Percentiles rank a stretch among this genome's conserved stretches.
phyloP scores from a whole-genome alignment of 2,113 vertebrate species.

The Rhagologus leucostigma region DNA sequence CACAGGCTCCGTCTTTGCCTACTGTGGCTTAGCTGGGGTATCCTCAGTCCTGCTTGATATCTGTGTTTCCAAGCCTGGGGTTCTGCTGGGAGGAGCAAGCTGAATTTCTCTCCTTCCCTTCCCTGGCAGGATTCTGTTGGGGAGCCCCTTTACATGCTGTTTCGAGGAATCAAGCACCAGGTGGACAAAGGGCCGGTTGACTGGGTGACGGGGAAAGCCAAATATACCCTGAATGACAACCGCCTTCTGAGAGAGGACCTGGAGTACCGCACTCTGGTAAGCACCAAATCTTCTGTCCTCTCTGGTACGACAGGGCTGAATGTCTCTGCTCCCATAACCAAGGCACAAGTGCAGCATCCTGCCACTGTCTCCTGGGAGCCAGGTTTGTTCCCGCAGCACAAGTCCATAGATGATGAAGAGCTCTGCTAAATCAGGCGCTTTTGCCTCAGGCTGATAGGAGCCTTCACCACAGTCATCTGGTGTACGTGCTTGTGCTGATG shows the following conservation, averaged over 20 bases:
- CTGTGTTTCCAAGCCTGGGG: neutral
- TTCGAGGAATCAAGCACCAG: conserved; percentile 96
- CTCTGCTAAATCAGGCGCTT: neutral
- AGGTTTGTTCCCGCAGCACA: neutral
- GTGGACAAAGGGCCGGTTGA: conserved; percentile 97
- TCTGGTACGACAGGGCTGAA: neutral
- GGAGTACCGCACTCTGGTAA: conserved; percentile 93
- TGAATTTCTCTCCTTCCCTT: neutral
- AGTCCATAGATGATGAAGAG: neutral
- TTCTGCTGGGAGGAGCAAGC: neutral
- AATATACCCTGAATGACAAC: conserved; percentile 97
- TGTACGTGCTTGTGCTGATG: neutral
- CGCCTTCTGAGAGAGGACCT: conserved; percentile 92
- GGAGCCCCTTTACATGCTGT: conserved; percentile 95
- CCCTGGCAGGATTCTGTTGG: conserved; percentile 87
- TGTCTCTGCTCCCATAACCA: neutral
- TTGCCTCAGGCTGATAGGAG: neutral
- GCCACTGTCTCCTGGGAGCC: neutral
- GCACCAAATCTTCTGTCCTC: neutral
- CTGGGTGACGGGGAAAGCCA: conserved; percentile 95
- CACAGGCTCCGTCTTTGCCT: neutral
- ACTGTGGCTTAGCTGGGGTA: neutral
- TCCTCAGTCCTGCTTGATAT: neutral
- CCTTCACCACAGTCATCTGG: neutral
- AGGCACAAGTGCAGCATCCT: neutral